Base-by-base conservation (phyloP, 2,797 vertebrate species). In the Orestias chungarensis region DNA sequence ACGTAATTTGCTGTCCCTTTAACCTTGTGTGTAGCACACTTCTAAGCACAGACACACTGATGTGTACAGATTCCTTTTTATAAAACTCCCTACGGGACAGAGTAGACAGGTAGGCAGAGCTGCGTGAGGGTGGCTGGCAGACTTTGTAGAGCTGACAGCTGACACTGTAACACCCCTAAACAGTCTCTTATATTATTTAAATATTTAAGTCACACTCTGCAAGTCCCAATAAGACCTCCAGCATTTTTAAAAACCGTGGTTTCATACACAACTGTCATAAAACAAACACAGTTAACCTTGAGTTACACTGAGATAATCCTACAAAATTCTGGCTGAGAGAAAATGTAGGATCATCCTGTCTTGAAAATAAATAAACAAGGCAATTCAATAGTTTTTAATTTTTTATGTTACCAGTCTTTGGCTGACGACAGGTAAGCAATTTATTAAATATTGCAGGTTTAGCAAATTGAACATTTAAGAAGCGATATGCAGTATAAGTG, bases 11-110 rank as follows among this genome's bases (percentile, higher is more conserved):
- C 50, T 38, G 87, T 86, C 82, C 83, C 87, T 85, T 87, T 90
- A 87, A 91, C 91, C 89, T 92, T 86, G 86, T 59, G 68, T 35
- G 70, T 79, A 84, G 86, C 82, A 64, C 62, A 6, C 85, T 89
- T 87, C 15, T 52, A 78, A 86, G 92, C 82, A 0, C 81, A 82
- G 86, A 90, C 87, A 82, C 77, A 43, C 70, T 70, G 84, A 87
- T 78, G 88, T 85, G 86, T 81, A 15, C 68, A 81, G 80, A 66
- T 57, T 71, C 84, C 86, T 81, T 86, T 84, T 84, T 87, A 77
- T 74, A 85, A 86, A 83, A 78, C 68, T 82, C 83, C 82, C 86
- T 17, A 5, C 20, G 65, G 88, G 83, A 85, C 23, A 1, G 40
- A 74, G 76, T 62, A 71, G 88, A 86, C 88, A 89, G 89, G 86